Percentiles rank a stretch among this genome's conserved stretches.
These are phyloP conservation scores for Mesoclemmys tuberculata DNA, from an alignment of 2,113 vertebrate species.

Conservation along the genomic window DNA sequence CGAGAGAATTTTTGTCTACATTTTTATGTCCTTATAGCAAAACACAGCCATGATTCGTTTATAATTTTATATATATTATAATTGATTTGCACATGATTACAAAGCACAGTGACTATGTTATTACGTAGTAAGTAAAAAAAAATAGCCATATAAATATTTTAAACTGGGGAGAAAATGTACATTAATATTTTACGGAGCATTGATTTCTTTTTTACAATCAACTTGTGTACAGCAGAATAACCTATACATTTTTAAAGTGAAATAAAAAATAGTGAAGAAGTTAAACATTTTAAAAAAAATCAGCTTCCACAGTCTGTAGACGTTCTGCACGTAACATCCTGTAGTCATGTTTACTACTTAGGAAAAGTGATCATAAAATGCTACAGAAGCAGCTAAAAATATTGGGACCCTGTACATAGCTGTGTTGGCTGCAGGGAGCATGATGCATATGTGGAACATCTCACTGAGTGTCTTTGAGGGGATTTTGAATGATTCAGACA, in stretches of 20 bases:
- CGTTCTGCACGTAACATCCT: conserved; percentile 39
- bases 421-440: conserved; percentile 14
- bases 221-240: neutral
- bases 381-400: conserved; percentile 41
- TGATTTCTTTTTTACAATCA: neutral
- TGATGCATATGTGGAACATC: conserved; percentile 41
- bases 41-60: neutral
- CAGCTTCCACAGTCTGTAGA: conserved; percentile 45
- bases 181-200: neutral
- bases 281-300: neutral
- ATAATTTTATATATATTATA: neutral
- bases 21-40: conserved; percentile 14
- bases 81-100: neutral
- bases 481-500: conserved; percentile 16
- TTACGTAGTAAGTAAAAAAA: neutral
- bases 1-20: neutral
- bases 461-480: neutral
- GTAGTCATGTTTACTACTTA: conserved; percentile 30
- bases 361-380: neutral
- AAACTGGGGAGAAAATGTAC: neutral
- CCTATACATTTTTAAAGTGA: conserved; percentile 4
- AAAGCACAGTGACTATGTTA: conserved; percentile 27
- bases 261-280: conserved; percentile 7
- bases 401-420: conserved; percentile 38
- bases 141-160: neutral